phyloP scores from a whole-genome alignment of 1,140 invertebrate genomes.

The Limonius californicus region DNA sequence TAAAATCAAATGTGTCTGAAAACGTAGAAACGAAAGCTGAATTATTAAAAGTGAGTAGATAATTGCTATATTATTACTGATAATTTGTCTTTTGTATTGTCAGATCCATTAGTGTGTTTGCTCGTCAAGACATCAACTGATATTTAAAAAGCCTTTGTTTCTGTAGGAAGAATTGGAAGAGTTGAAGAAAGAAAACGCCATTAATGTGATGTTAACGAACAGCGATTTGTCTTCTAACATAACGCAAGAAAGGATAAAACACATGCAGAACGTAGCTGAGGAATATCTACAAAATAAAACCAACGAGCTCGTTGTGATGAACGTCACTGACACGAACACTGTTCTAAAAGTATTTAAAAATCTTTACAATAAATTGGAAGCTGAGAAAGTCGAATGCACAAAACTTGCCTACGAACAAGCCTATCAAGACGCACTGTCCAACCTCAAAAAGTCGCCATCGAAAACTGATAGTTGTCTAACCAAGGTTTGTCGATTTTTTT shows the following conservation, averaged over 20 bases:
- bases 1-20: slow-evolving; percentile 6
- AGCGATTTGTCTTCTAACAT: slow-evolving; percentile 30
- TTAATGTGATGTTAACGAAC: slow-evolving; percentile 34
- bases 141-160: slow-evolving; percentile 11
- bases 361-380: slow-evolving; percentile 25
- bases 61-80: no score
- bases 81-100: no score
- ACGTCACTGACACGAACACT: slow-evolving; percentile 28
- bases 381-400: slow-evolving; percentile 13
- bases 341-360: slow-evolving; percentile 32
- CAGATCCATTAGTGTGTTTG: no score
- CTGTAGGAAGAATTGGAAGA: slow-evolving; percentile 8
- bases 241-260: slow-evolving; percentile 26
- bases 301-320: slow-evolving; percentile 32
- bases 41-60: no score
- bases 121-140: slow-evolving; percentile 2
- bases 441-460: not conserved
- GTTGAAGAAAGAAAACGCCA: slow-evolving; percentile 20
- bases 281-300: slow-evolving; percentile 31
- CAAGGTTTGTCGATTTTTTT: no score
- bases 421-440: not conserved
- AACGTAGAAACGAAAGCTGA: slow-evolving; percentile 6
- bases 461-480: no score
- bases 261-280: slow-evolving; percentile 27
- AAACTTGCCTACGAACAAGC: not conserved